These are phyloP conservation scores for Orussus abietinus DNA, from an alignment of 1,140 invertebrate genomes.

Conservation along the genomic window DNA sequence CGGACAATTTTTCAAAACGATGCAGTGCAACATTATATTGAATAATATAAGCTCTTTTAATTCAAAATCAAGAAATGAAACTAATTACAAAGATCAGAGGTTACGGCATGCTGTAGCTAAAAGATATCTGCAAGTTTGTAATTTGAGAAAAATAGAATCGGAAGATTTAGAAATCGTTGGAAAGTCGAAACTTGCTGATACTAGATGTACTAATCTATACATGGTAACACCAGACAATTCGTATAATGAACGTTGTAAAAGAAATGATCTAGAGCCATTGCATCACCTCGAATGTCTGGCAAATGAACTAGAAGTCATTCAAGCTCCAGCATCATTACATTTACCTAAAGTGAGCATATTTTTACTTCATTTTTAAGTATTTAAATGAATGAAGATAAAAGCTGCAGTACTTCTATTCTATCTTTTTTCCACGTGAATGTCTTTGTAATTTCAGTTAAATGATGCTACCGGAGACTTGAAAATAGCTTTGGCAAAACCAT, in stretches of 20 bases:
- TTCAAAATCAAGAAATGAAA: not conserved
- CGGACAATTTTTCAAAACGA: slow-evolving; percentile 60
- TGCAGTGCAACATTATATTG: slow-evolving; percentile 63
- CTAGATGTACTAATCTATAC: slow-evolving; percentile 7
- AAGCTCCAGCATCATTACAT: not conserved
- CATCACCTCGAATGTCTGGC: slow-evolving; percentile 21
- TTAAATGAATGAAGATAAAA: slow-evolving; percentile 4
- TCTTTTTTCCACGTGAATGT: slow-evolving; percentile 11
- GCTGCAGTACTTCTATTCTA: slow-evolving; percentile 3
- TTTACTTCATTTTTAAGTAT: not conserved
- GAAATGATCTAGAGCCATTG: slow-evolving; percentile 17
- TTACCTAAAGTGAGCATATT: slow-evolving; percentile 22
- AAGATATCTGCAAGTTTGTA: slow-evolving; percentile 30
- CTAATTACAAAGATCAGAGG: slow-evolving; percentile 1
- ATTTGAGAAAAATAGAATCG: slow-evolving; percentile 22
- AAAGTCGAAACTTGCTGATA: slow-evolving; percentile 18
- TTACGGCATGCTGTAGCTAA: slow-evolving; percentile 26
- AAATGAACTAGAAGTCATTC: slow-evolving; percentile 11
- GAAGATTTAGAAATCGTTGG: slow-evolving; percentile 27
- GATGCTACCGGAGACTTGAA: slow-evolving; percentile 18
- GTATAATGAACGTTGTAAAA: slow-evolving; percentile 35
- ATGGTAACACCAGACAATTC: slow-evolving; percentile 26
- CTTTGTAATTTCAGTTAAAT: slow-evolving; percentile 17
- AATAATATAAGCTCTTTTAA: slow-evolving; percentile 62
- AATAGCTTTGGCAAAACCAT: slow-evolving; percentile 35